phyloP scores from a whole-genome alignment of 2,113 vertebrate species.

The Galbula dea region DNA sequence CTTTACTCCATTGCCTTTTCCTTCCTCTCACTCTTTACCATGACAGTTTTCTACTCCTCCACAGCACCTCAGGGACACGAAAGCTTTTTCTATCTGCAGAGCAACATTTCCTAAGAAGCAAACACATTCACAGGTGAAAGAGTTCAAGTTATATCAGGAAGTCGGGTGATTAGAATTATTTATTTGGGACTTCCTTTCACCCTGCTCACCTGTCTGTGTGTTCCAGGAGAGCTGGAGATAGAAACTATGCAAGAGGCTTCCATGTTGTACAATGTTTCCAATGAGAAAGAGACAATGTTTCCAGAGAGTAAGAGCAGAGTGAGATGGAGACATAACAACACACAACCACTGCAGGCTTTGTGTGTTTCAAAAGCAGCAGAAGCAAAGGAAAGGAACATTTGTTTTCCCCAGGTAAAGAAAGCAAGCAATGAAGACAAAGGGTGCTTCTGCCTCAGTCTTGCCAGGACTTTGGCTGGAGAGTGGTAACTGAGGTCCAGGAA shows the following conservation, averaged over 20 bases:
- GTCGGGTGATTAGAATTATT: neutral
- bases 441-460: neutral
- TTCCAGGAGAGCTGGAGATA: neutral
- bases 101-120: neutral
- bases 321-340: neutral
- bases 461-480: neutral
- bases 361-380: neutral
- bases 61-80: neutral
- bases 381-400: neutral
- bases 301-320: neutral
- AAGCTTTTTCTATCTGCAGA: neutral
- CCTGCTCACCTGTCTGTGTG: neutral
- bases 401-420: neutral
- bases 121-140: neutral
- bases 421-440: rapidly evolving
- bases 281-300: neutral
- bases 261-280: neutral
- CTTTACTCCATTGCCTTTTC: neutral
- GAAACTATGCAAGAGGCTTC: neutral
- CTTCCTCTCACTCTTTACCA: neutral
- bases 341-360: neutral
- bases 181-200: neutral
- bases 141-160: neutral
- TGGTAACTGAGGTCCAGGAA: neutral
- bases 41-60: neutral